Evolutionary conservation across 1,140 invertebrate species (phyloP).

Genomic region (Zaprionus gabonicus): DNA sequence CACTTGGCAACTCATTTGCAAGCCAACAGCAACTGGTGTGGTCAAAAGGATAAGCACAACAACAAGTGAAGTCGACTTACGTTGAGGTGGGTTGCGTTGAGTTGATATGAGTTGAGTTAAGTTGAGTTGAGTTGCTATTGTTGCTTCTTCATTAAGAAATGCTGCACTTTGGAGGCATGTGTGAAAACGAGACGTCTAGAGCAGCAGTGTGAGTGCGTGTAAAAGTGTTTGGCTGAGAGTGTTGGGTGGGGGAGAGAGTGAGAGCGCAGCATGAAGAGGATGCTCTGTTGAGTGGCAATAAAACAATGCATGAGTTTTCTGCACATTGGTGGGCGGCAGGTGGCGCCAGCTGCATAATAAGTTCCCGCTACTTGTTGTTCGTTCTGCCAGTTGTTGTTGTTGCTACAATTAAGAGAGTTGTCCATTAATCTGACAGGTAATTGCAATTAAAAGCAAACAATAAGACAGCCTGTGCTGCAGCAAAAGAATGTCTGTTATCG

Average conservation of each 20-base stretch:
- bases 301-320: conserved; percentile 44
- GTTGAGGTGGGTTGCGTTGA: conserved; percentile 30
- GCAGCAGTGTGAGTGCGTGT: not conserved
- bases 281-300: conserved; percentile 43
- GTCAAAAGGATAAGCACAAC: conserved; percentile 34
- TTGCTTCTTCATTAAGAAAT: conserved; percentile 53
- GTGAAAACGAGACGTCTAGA: conserved; percentile 27
- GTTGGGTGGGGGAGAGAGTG: not conserved
- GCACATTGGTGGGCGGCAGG: conserved; percentile 8
- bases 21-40: conserved; percentile 46
- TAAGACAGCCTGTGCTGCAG: conserved; percentile 13
- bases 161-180: conserved; percentile 34
- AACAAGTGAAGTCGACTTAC: conserved; percentile 10
- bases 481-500: conserved; percentile 33
- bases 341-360: conserved; percentile 31
- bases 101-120: conserved; percentile 17
- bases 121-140: conserved; percentile 41
- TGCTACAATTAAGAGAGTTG: conserved; percentile 48
- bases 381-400: conserved; percentile 31
- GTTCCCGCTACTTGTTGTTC: conserved; percentile 2
- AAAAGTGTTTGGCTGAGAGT: not conserved
- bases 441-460: conserved; percentile 54
- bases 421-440: conserved; percentile 56
- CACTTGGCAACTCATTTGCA: conserved; percentile 29
- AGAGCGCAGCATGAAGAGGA: not conserved